Evolutionary conservation across 1,140 invertebrate species (phyloP).

Genomic region (Asbolus verrucosus): DNA sequence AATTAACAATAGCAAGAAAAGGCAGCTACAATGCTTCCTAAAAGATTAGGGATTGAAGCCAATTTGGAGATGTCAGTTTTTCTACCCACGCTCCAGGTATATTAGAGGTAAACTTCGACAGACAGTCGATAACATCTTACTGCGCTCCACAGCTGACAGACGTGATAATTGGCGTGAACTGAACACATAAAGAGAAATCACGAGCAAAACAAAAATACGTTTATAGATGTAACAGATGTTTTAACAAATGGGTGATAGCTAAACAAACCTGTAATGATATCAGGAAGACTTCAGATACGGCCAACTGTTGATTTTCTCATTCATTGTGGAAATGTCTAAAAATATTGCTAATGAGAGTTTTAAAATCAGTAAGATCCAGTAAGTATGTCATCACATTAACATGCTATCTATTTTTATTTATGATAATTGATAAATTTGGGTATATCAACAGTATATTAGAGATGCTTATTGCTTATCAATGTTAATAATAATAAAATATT

Average conservation of each 20-base stretch:
- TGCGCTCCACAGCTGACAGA: constrained; percentile 52
- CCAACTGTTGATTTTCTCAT: constrained; percentile 44
- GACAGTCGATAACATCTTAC: constrained; percentile 48
- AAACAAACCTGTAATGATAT: constrained; percentile 13
- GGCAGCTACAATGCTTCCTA: constrained; percentile 49
- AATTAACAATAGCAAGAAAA: constrained; percentile 55
- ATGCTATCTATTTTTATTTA: no score
- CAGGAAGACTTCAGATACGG: constrained; percentile 16
- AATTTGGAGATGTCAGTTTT: constrained; percentile 54
- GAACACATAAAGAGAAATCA: constrained; percentile 52
- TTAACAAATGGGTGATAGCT: constrained; percentile 45
- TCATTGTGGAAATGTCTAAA: no score
- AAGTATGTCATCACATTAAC: no score
- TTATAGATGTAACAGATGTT: constrained; percentile 47
- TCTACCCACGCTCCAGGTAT: constrained; percentile 49
- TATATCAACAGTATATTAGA: no score
- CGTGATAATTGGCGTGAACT: constrained; percentile 55
- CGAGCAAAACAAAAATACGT: constrained; percentile 52
- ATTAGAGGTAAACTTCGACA: constrained; percentile 47
- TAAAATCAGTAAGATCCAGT: no score
- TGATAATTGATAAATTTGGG: no score
- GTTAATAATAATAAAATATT: no score
- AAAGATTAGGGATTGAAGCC: constrained; percentile 53
- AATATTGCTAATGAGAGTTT: no score
- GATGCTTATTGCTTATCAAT: no score